Base-by-base conservation (phyloP, 2,797 vertebrate genomes). In the Centropyge bicolor region DNA sequence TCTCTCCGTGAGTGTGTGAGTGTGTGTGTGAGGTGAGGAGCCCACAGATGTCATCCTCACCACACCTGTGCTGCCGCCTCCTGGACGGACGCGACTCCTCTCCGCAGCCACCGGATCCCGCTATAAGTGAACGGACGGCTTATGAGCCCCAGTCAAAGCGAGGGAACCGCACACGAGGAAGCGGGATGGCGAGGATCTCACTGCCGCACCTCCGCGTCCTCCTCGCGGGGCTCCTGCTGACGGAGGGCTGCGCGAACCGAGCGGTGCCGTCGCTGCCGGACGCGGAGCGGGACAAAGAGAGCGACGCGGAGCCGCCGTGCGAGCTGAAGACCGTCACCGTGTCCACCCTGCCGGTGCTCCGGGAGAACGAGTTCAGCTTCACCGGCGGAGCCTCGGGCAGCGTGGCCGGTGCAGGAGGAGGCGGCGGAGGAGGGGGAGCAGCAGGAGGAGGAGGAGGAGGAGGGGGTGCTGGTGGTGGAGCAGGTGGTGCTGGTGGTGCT, bases 291-390 rank as follows among this genome's bases (percentile, higher is more conserved):
- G 91, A 91, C 73, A 90, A 83, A 51, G 91, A 89, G 79, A 61
- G 78, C 88, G 89, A 91, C 80, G 94, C 94, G 77, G 95, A 95
- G 88, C 93, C 95, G 88, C 95, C 96, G 0, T 99, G 98, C 89
- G 95, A 97, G 70, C 93, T 97, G 88, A 98, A 98, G 91, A 97
- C 96, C 60, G 97, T 98, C 49, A 98, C 97, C 83, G 98, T 99
- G 65, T 99, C 98, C 83, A 98, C 98, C 52, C 95, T 99, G 91
- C 97, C 97, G 17, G 97, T 97, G 68, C 96, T 99, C 91, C 96
- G 97, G 70, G 98, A 99, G 91, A 97, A 97, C 94, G 97, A 99
- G 93, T 95, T 98, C 92, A 97, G 96, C 93, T 98, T 97, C 95
- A 97, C 96, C 95, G 96, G 96, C 36, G 95, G 92, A 84, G 96